Percentiles rank a stretch among this genome's conserved stretches.
Evolutionary conservation across 2,888 invertebrate species (phyloP).

Genomic region (Dasypolia templi): DNA sequence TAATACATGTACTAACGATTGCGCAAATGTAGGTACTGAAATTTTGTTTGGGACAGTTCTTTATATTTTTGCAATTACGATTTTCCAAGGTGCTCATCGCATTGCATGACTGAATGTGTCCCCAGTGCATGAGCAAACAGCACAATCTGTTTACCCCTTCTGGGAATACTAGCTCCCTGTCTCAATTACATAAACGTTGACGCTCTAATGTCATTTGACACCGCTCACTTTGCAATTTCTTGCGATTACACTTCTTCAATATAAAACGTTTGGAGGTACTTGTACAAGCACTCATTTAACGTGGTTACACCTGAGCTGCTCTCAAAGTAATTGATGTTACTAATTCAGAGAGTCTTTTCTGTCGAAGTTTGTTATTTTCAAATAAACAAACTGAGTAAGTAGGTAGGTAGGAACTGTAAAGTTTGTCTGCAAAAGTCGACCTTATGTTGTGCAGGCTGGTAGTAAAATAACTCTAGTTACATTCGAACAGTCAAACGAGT

Average conservation of each 20-base stretch:
- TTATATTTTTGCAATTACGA: too few relatives aligned
- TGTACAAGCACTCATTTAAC: slow-evolving; percentile 16
- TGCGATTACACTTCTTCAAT: background rate
- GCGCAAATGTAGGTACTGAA: too few relatives aligned
- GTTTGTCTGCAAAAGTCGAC: too few relatives aligned
- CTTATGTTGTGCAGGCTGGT: too few relatives aligned
- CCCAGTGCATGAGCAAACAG: background rate
- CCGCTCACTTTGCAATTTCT: slow-evolving; percentile 9
- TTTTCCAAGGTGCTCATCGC: background rate
- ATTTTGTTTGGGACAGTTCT: too few relatives aligned
- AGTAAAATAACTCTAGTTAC: too few relatives aligned
- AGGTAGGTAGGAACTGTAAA: too few relatives aligned
- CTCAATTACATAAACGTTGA: slow-evolving; percentile 50
- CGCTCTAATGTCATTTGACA: slow-evolving; percentile 3
- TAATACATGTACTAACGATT: too few relatives aligned
- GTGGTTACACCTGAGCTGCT: slow-evolving; percentile 5
- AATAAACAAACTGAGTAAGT: background rate
- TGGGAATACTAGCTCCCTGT: background rate
- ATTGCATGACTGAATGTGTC: background rate
- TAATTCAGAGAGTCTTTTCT: slow-evolving; percentile 13
- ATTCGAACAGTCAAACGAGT: too few relatives aligned
- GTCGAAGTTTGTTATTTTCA: background rate
- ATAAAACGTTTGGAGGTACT: slow-evolving; percentile 6
- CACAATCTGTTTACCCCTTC: background rate
- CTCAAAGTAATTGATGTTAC: slow-evolving; percentile 26